Evolutionary conservation across 2,888 invertebrate species (phyloP).

Genomic region (Steinernema hermaphroditum): DNA sequence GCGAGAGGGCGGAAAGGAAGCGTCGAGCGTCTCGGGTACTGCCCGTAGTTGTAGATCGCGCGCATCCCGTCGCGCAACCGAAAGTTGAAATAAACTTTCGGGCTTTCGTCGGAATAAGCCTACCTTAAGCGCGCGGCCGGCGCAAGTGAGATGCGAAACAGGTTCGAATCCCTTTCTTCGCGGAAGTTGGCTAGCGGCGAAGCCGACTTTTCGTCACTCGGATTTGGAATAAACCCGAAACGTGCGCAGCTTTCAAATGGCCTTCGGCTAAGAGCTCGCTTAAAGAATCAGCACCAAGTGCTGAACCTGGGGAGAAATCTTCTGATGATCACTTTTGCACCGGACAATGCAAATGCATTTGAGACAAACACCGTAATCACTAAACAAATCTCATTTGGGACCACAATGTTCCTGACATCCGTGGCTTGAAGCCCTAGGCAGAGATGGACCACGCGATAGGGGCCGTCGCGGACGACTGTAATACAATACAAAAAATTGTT

Average conservation of each 20-base stretch:
- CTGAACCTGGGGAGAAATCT: too few species aligned
- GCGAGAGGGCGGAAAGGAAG: slow-evolving; percentile 18
- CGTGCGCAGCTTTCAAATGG: slow-evolving; percentile 4
- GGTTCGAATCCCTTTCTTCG: slow-evolving; percentile 28
- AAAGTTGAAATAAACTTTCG: slow-evolving; percentile 29
- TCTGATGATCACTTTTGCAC: slow-evolving; percentile 10
- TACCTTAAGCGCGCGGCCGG: slow-evolving; percentile 25
- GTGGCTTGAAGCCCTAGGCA: slow-evolving; percentile 10
- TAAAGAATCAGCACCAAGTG: background rate
- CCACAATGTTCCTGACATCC: slow-evolving; percentile 29
- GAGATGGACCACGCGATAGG: slow-evolving; percentile 28
- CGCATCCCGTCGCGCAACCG: slow-evolving; percentile 29
- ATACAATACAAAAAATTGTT: slow-evolving; percentile 24
- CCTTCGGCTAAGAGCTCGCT: slow-evolving; percentile 31
- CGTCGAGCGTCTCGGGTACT: slow-evolving; percentile 30
- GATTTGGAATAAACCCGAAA: slow-evolving; percentile 30
- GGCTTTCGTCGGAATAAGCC: slow-evolving; percentile 30
- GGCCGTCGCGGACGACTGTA: slow-evolving; percentile 12
- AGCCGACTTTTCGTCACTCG: slow-evolving; percentile 27
- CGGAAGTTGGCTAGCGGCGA: slow-evolving; percentile 28
- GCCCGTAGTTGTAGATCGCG: slow-evolving; percentile 29
- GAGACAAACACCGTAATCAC: background rate
- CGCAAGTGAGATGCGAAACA: slow-evolving; percentile 26
- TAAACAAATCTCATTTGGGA: slow-evolving; percentile 29
- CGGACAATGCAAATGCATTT: slow-evolving; percentile 3